Percentiles rank a stretch among this genome's conserved stretches.
phyloP scores from a whole-genome alignment of 2,113 vertebrate species.

The Pongo abelii region DNA sequence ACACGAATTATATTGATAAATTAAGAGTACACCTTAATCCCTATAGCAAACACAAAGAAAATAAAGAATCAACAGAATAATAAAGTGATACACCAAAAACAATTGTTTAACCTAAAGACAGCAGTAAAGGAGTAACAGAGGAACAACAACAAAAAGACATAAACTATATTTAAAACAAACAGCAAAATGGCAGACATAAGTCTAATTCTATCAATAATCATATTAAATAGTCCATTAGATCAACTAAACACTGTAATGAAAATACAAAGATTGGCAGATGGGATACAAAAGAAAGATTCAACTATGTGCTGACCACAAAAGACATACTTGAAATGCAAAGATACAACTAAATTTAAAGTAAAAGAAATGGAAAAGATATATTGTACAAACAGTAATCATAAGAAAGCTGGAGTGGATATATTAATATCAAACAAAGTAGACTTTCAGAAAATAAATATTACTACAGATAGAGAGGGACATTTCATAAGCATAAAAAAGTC shows the following conservation, averaged over 20 bases:
- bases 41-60: background rate
- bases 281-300: background rate
- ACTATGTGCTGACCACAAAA: background rate
- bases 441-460: background rate
- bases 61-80: background rate
- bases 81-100: background rate
- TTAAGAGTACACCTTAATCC: background rate
- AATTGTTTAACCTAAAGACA: background rate
- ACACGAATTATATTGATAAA: background rate
- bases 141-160: background rate
- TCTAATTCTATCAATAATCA: background rate
- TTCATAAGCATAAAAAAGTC: background rate
- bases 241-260: background rate
- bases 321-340: background rate
- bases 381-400: background rate
- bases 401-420: background rate
- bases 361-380: background rate
- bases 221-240: background rate
- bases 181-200: background rate
- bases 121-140: background rate
- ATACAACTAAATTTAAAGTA: background rate
- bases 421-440: background rate
- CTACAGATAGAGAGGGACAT: background rate
- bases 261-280: background rate
- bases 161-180: background rate